These are phyloP conservation scores for Babylonia areolata DNA, from an alignment of 1,140 invertebrate species.

Conservation along the genomic window DNA sequence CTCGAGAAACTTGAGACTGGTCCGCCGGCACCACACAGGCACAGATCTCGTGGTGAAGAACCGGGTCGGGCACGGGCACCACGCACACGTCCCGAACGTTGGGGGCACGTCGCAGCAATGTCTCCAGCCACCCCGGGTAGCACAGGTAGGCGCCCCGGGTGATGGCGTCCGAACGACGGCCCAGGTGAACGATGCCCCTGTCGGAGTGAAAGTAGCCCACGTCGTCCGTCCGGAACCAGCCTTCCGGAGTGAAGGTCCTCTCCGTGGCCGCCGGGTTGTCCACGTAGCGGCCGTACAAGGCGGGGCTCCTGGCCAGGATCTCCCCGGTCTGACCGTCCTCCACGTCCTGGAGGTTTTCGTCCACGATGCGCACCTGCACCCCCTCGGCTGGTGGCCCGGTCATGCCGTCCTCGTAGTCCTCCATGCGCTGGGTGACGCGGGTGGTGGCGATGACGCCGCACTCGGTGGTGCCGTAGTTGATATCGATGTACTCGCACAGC, in stretches of 20 bases:
- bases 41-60: slow-evolving; percentile 49
- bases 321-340: slow-evolving; percentile 36
- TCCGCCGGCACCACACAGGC: slow-evolving; percentile 42
- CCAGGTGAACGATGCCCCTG: slow-evolving; percentile 35
- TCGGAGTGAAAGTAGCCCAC: slow-evolving; percentile 39
- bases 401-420: slow-evolving; percentile 32
- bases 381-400: slow-evolving; percentile 37
- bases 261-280: slow-evolving; percentile 38
- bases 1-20: too few relatives aligned
- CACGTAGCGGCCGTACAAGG: slow-evolving; percentile 39
- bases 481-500: slow-evolving; percentile 39
- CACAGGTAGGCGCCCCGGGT: slow-evolving; percentile 40
- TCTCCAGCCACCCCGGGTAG: slow-evolving; percentile 49
- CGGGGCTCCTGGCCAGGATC: slow-evolving; percentile 36
- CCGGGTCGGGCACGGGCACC: slow-evolving; percentile 44
- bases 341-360: slow-evolving; percentile 39
- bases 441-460: slow-evolving; percentile 40
- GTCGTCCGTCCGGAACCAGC: slow-evolving; percentile 52
- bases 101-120: slow-evolving; percentile 22
- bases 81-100: slow-evolving; percentile 39
- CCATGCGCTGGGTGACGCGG: slow-evolving; percentile 32
- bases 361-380: slow-evolving; percentile 39
- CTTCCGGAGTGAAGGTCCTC: slow-evolving; percentile 38
- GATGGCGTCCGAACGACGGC: slow-evolving; percentile 47
- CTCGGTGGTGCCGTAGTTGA: slow-evolving; percentile 50